Evolutionary conservation across 2,888 invertebrate genomes (phyloP).

Genomic region (Harmothoe impar): DNA sequence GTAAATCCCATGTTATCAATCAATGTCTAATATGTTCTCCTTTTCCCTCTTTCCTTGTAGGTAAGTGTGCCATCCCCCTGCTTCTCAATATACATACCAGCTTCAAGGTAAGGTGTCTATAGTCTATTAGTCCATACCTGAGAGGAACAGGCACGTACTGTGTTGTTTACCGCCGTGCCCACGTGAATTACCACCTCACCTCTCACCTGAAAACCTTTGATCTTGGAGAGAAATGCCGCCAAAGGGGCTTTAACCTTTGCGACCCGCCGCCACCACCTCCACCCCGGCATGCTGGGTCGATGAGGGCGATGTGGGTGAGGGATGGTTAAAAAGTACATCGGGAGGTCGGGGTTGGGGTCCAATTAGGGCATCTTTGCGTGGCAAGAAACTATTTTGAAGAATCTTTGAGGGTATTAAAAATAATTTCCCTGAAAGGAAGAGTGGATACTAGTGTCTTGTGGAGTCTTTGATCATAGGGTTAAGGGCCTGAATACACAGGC

Average conservation of each 20-base stretch:
- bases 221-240: not conserved
- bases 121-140: no score
- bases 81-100: not conserved
- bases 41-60: not conserved
- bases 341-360: no score
- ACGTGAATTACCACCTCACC: slow-evolving; percentile 15
- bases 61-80: not conserved
- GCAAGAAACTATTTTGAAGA: no score
- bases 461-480: no score
- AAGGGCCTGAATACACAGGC: no score
- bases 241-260: slow-evolving; percentile 29
- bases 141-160: not conserved
- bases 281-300: not conserved
- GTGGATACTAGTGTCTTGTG: no score
- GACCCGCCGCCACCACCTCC: not conserved
- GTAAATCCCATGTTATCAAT: not conserved
- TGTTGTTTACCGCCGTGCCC: not conserved
- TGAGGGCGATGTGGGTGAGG: not conserved
- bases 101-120: not conserved
- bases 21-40: not conserved
- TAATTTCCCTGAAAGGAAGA: no score
- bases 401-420: no score
- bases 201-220: slow-evolving; percentile 10
- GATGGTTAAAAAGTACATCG: not conserved
- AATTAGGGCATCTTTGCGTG: no score